Evolutionary conservation across 2,797 vertebrate species (phyloP).

Genomic region (Danio tinwini): DNA sequence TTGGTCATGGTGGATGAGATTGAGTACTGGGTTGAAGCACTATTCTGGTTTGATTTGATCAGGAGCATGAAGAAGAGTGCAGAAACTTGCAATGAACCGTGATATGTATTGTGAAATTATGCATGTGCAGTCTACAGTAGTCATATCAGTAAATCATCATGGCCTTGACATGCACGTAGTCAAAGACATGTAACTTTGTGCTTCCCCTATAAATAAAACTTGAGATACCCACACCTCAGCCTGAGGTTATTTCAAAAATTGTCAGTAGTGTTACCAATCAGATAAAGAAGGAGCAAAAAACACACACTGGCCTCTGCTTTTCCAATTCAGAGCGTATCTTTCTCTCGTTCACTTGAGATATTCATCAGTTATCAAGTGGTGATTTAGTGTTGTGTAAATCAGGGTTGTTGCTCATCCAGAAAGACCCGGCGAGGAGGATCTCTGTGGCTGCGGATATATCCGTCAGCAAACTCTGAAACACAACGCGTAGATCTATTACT

Average conservation of each 20-base stretch:
- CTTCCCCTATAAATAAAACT: slow-evolving; percentile 23
- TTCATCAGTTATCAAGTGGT: slow-evolving; percentile 65
- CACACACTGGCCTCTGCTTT: neutral
- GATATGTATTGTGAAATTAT: slow-evolving; percentile 3
- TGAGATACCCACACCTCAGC: slow-evolving; percentile 6
- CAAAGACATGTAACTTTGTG: slow-evolving; percentile 7
- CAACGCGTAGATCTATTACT: neutral
- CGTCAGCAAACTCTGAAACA: slow-evolving; percentile 60
- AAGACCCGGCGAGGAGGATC: slow-evolving; percentile 61
- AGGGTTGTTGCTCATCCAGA: slow-evolving; percentile 52
- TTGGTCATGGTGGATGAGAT: slow-evolving; percentile 8
- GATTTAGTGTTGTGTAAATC: slow-evolving; percentile 64
- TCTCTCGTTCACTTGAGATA: slow-evolving; percentile 1
- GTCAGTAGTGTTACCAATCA: slow-evolving; percentile 14
- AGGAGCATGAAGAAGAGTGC: neutral
- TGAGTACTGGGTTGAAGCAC: slow-evolving; percentile 6
- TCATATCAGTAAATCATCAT: neutral
- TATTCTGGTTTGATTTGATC: slow-evolving; percentile 4
- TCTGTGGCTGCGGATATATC: slow-evolving; percentile 69
- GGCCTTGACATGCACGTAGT: neutral
- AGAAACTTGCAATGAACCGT: neutral
- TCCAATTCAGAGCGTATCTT: neutral
- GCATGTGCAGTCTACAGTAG: slow-evolving; percentile 1
- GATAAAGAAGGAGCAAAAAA: slow-evolving; percentile 28
- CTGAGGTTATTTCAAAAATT: slow-evolving; percentile 4